A percentile compares a stretch with the other conserved stretches of the same genome.
Evolutionary conservation across 2,113 vertebrate genomes (phyloP).

Genomic region (Stercorarius parasiticus): DNA sequence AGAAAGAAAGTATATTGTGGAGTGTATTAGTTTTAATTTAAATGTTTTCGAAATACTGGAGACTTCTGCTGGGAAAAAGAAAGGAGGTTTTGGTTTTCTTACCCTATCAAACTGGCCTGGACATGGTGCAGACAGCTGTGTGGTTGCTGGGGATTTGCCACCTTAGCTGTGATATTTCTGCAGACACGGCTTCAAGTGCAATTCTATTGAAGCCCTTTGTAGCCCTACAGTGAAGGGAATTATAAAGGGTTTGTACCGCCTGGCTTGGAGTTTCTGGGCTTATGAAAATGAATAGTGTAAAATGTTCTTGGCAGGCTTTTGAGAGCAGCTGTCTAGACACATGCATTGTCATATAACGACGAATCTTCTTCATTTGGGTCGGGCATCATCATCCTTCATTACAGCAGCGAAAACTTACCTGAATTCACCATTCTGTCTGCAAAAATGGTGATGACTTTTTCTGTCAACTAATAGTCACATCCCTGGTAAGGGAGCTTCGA

Average conservation of each 20-base stretch:
- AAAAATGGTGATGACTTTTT: neutral
- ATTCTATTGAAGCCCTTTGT: neutral
- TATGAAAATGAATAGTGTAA: neutral
- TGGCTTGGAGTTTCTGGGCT: neutral
- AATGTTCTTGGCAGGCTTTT: conserved; percentile 22
- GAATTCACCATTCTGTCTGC: neutral
- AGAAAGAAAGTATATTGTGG: neutral
- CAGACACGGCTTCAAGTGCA: neutral
- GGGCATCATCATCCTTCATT: neutral
- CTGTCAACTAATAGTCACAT: neutral
- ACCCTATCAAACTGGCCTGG: neutral
- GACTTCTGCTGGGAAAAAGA: neutral
- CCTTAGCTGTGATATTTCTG: neutral
- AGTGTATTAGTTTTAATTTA: neutral
- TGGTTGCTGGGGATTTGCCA: neutral
- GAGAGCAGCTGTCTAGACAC: conserved; percentile 7
- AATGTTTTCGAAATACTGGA: neutral
- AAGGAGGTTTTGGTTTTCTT: neutral
- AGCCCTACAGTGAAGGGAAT: neutral
- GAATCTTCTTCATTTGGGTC: neutral
- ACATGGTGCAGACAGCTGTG: neutral
- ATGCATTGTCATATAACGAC: neutral
- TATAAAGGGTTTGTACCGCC: neutral
- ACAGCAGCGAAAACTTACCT: neutral
- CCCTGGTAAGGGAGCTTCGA: neutral